A percentile compares a stretch with the other conserved stretches of the same genome.
Conservation (phyloP, 23 tunicate species). For the Halocynthia aurantium region DNA sequence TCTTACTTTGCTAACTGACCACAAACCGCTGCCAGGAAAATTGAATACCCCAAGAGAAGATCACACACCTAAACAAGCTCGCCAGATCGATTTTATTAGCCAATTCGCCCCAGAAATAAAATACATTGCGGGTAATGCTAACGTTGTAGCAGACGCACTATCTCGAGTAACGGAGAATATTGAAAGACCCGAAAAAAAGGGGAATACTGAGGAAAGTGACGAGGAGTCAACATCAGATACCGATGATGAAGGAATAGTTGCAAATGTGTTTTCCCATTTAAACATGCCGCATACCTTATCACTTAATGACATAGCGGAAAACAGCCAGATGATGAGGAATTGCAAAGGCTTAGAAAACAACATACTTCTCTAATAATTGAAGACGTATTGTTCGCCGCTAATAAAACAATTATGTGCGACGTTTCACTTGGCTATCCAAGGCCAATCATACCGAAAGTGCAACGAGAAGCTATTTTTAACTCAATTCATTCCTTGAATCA, state of each 20-base stretch:
- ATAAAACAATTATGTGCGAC: background rate
- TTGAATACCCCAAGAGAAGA: background rate
- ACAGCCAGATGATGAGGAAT: too few relatives aligned
- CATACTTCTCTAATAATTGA: too few relatives aligned
- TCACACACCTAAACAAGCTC: slow-evolving; percentile 3
- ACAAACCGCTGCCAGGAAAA: background rate
- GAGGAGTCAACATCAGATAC: too few relatives aligned
- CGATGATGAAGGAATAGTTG: too few relatives aligned
- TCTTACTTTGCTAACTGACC: too few relatives aligned
- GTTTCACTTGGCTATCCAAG: slow-evolving; percentile 10
- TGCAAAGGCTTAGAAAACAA: too few relatives aligned
- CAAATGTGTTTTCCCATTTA: too few relatives aligned
- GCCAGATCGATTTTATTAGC: slow-evolving; percentile 3
- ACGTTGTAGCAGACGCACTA: slow-evolving; percentile 23
- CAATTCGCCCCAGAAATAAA: slow-evolving; percentile 6
- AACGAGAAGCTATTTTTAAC: background rate
- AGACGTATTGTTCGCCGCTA: too few relatives aligned
- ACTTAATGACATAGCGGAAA: too few relatives aligned
- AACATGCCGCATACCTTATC: too few relatives aligned
- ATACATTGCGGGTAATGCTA: background rate
- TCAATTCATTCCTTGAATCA: background rate
- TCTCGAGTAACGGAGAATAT: background rate
- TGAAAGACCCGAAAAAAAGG: too few relatives aligned
- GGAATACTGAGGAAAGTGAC: too few relatives aligned
- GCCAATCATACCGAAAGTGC: background rate